Base-by-base conservation (phyloP, 2,113 vertebrate species). In the Eolophus roseicapilla region DNA sequence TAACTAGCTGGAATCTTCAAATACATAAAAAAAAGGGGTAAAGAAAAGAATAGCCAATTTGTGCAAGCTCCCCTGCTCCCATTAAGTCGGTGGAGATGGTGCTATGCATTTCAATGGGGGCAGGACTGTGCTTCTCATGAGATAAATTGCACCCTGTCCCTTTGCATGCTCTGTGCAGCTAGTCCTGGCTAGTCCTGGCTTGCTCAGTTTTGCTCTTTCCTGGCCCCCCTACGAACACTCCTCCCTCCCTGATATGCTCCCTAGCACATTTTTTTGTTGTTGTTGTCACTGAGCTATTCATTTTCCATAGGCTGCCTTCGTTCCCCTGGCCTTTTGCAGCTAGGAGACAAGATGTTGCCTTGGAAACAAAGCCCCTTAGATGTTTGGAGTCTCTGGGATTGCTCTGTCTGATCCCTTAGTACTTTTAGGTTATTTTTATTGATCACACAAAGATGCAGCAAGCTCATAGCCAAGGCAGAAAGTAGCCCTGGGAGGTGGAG, bases 341-440 rank as follows among this genome's bases (percentile, higher is more conserved):
- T 97, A 98, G 98, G 98, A 98, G 95, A 98, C 97, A 93, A 90
- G 96, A 70, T 59, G 98, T 98, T 98, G 91, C 98, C 98, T 97
- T 97, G 97, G 98, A 92, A 98, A 98, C 97, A 94, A 95, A 97
- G 92, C 97, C 98, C 97, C 95, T 97, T 97, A 86, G 94, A 96
- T 97, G 95, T 82, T 96, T 96, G 94, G 95, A 96, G 95, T 94
- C 95, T 97, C 96, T 96, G 55, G 93, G 88, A 96, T 95, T 94
- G 90, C 94, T 87, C 77, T 82, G 77, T 85, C 91, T 88, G 86
- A 91, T 94, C 95, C 95, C 91, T 11, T 15, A 94, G 93, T 90
- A 88, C 86, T 97, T 96, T 90, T 93, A 43, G 80, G 87, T 89
- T 84, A 93, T 95, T 96, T 83, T 97, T 92, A 93, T 91, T 88